Conservation (phyloP, 2,113 vertebrate species). For the Ophiodon elongatus region DNA sequence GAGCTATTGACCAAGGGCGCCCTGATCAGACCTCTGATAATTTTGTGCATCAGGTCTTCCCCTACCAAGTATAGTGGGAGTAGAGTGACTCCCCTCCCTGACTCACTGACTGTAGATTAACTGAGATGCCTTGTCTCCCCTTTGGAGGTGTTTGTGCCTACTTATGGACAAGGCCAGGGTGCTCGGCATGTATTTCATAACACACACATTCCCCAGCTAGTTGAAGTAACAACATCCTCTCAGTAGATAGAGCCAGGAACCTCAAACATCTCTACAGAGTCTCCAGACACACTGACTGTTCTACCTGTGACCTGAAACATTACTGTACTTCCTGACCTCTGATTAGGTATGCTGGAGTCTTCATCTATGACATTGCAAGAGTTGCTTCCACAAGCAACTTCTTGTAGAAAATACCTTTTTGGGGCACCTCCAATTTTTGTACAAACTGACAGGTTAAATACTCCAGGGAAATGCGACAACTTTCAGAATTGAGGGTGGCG, state of each 20-base stretch:
- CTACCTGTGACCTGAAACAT: not conserved
- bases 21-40: too few species aligned
- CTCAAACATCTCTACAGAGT: not conserved
- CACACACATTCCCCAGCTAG: too few species aligned
- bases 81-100: not conserved
- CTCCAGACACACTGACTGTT: not conserved
- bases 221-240: too few species aligned
- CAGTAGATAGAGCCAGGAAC: not conserved
- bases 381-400: not conserved
- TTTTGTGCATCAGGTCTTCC: too few species aligned
- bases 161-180: not conserved
- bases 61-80: too few species aligned
- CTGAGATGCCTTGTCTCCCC: not conserved
- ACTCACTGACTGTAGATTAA: not conserved
- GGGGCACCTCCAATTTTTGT: not conserved
- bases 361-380: not conserved
- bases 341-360: not conserved
- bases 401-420: not conserved
- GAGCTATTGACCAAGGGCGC: not conserved
- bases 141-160: not conserved
- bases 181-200: not conserved
- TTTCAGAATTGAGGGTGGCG: not conserved
- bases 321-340: not conserved
- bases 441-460: not conserved
- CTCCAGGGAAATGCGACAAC: not conserved